Percentiles rank a stretch among this genome's conserved stretches.
phyloP scores from a whole-genome alignment of 2,888 invertebrate species.

The Drosophila pseudotalamancana region DNA sequence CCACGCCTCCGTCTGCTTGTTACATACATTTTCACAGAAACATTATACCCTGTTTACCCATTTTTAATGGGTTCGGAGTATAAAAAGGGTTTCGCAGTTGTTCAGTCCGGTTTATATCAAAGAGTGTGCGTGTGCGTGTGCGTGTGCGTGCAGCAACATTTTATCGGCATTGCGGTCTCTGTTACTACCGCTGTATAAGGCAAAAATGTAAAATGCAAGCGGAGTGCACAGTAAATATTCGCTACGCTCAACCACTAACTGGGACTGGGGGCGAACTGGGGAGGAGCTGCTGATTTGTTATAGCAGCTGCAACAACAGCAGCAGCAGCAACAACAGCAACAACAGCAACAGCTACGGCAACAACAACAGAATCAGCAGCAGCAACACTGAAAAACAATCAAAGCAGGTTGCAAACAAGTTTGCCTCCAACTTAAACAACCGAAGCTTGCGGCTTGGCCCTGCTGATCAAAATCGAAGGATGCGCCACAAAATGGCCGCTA shows the following conservation, averaged over 20 bases:
- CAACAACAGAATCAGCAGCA: conserved; percentile 21
- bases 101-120: conserved; percentile 30
- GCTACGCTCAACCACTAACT: conserved; percentile 64
- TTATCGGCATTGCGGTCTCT: conserved; percentile 40
- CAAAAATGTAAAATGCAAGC: conserved; percentile 76
- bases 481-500: conserved; percentile 58
- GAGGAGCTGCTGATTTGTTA: conserved; percentile 27
- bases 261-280: conserved; percentile 20
- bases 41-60: too few species aligned
- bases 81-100: conserved; percentile 32
- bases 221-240: conserved; percentile 81
- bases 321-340: conserved; percentile 13
- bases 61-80: too few species aligned
- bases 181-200: conserved; percentile 43
- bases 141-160: conserved; percentile 41
- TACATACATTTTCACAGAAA: too few species aligned
- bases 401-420: conserved; percentile 77
- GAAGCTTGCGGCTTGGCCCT: conserved; percentile 31
- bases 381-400: conserved; percentile 73
- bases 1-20: too few species aligned
- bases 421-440: conserved; percentile 28
- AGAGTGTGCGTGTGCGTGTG: not conserved
- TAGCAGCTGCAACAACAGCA: conserved; percentile 17
- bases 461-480: conserved; percentile 58
- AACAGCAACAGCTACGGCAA: conserved; percentile 57